phyloP scores from a whole-genome alignment of 1,140 invertebrate genomes.

The Helicorthomorpha holstii region DNA sequence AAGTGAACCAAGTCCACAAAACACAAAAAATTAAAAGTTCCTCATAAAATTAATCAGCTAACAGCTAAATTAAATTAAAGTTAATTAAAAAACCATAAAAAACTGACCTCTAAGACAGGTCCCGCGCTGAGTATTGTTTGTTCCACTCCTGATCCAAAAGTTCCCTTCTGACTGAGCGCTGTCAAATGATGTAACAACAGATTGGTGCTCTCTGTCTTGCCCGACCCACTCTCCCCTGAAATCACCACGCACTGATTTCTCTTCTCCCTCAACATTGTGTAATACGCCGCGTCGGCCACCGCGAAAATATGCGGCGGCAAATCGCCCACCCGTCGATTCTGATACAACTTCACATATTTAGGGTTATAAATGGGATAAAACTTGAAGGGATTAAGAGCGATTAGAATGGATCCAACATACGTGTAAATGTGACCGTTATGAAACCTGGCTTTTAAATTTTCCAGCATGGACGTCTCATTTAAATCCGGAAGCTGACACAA shows the following conservation, averaged over 20 bases:
- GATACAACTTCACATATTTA: conserved; percentile 90
- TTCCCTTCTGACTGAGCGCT: conserved; percentile 84
- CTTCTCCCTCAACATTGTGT: conserved; percentile 77
- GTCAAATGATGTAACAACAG: conserved; percentile 88
- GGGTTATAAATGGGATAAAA: conserved; percentile 97
- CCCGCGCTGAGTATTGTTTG: conserved; percentile 90
- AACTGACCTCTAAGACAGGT: conserved; percentile 66
- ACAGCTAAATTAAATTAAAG: too few relatives aligned
- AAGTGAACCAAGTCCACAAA: too few relatives aligned
- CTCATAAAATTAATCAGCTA: too few relatives aligned
- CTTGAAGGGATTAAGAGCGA: conserved; percentile 64
- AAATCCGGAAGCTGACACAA: conserved; percentile 86
- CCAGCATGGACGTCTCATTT: conserved; percentile 79
- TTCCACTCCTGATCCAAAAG: conserved; percentile 82
- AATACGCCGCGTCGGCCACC: conserved; percentile 87
- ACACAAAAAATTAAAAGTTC: too few relatives aligned
- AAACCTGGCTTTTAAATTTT: conserved; percentile 78
- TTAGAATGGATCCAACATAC: conserved; percentile 88
- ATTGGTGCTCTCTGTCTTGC: conserved; percentile 87
- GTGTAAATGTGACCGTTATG: conserved; percentile 86
- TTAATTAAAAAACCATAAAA: too few relatives aligned
- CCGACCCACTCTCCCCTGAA: conserved; percentile 67
- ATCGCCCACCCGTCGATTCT: conserved; percentile 70
- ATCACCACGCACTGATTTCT: conserved; percentile 92
- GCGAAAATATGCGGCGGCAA: conserved; percentile 95